Conservation (phyloP, 2,113 vertebrate species). For the Epinephelus cyanopodus region DNA sequence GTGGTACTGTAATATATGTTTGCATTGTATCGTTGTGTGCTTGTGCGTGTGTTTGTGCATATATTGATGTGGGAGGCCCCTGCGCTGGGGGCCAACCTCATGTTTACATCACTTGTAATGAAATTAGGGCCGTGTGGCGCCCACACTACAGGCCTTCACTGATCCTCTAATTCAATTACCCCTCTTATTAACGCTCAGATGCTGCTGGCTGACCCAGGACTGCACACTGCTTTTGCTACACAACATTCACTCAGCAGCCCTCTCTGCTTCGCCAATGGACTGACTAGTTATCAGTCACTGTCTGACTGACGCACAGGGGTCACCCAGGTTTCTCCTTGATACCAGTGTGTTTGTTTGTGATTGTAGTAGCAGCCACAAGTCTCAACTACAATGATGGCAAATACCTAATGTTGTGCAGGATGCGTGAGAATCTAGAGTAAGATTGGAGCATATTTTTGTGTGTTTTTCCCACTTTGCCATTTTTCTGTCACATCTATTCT, state of each 20-base stretch:
- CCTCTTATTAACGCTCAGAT: slow-evolving; percentile 77
- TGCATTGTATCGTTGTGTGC: slow-evolving; percentile 8
- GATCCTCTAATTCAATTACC: slow-evolving; percentile 83
- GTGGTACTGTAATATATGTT: neutral
- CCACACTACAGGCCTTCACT: slow-evolving; percentile 77
- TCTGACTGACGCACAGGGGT: slow-evolving; percentile 5
- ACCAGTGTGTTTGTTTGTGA: slow-evolving; percentile 8
- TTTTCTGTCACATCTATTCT: neutral
- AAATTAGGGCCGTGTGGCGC: slow-evolving; percentile 77
- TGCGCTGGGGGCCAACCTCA: slow-evolving; percentile 67
- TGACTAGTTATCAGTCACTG: slow-evolving; percentile 31
- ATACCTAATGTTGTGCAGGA: neutral
- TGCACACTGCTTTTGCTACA: slow-evolving; percentile 54
- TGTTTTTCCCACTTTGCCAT: neutral
- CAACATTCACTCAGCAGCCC: slow-evolving; percentile 57
- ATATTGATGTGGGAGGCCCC: slow-evolving; percentile 64
- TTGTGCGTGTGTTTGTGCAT: slow-evolving; percentile 10
- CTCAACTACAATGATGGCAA: no score
- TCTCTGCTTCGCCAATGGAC: slow-evolving; percentile 43
- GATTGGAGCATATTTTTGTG: neutral
- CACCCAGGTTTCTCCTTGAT: slow-evolving; percentile 22
- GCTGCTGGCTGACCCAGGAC: slow-evolving; percentile 74
- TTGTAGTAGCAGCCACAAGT: neutral
- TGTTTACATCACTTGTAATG: slow-evolving; percentile 84
- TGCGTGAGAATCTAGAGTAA: neutral